Base-by-base conservation (phyloP, 2,888 invertebrate genomes). In the Tridacna gigas region DNA sequence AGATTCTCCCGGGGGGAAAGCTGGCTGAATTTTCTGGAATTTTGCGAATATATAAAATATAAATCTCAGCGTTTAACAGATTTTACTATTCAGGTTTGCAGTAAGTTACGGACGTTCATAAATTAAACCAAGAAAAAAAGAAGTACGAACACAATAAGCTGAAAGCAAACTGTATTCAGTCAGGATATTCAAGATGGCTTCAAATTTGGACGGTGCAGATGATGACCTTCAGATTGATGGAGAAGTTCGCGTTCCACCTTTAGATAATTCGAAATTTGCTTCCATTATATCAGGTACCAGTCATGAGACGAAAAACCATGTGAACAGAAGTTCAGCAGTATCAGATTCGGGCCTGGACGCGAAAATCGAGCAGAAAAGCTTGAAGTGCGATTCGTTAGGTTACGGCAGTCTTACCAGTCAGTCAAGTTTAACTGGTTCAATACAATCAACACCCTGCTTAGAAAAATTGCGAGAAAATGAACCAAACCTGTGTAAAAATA, bases 401-500 rank as follows among this genome's bases (percentile, higher is more conserved):
- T 61, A 69, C 26, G 71, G 25, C 0, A 78, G 78, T 69, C 11
- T 69, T 3, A 66, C 51, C 51, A 22, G 25, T n/a, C 47, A 69
- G 48, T 7, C 56, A 3, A 71, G 78, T 61, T 45, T 78, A 45
- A 37, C 13, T n/a, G 51, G 60, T 47, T 25, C 65, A 7, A 18
- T 26, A 37, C 20, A 47, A 9, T 76, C 22, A 22, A 11, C 56
- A 15, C 22, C 18, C 15, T 22, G 48, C 37, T 37, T 47, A 15
- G 51, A 48, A n/a, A 4, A 51, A 25, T 22, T 13, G 20, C 48
- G 4, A 47, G 80, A 81, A 26, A 80, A 77, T 51, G 15, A 28
- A 12, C 78, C 80, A 5, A 56, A 80, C 0, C 80, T 80, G 48
- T 84, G 84, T 37, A 78, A 78, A 22, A 15, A 4, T 15, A 37